phyloP scores from a whole-genome alignment of 1,140 invertebrate species.

The Apis florea region DNA sequence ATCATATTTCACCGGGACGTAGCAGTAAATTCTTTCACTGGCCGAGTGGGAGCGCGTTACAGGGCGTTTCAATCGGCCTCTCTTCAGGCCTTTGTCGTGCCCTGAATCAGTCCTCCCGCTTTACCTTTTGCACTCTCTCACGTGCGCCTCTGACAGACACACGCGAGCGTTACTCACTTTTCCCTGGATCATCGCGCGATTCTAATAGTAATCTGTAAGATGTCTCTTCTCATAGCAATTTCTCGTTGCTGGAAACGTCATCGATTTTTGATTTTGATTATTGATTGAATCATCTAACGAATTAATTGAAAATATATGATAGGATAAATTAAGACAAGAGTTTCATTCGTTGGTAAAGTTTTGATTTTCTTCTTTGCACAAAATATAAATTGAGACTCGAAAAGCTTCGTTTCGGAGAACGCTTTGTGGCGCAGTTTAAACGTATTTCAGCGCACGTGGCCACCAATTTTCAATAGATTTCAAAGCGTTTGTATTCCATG shows the following conservation, averaged over 20 bases:
- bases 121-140: conserved; percentile 38
- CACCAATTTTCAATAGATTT: too few species aligned
- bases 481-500: too few species aligned
- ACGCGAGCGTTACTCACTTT: background rate
- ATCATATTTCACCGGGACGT: conserved; percentile 57
- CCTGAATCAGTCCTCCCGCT: background rate
- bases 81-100: conserved; percentile 38
- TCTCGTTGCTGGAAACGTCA: background rate
- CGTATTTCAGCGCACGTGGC: too few species aligned
- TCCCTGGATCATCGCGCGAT: conserved; percentile 10
- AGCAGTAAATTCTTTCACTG: conserved; percentile 55
- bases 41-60: conserved; percentile 34
- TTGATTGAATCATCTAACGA: too few species aligned
- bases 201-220: conserved; percentile 49
- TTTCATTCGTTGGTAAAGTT: too few species aligned
- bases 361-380: too few species aligned
- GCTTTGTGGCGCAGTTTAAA: too few species aligned
- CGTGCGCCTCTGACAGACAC: conserved; percentile 1
- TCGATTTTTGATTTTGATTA: background rate
- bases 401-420: too few species aligned
- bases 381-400: too few species aligned
- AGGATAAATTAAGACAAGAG: too few species aligned
- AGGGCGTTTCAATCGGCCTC: conserved; percentile 49
- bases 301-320: too few species aligned
- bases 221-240: background rate